These are phyloP conservation scores for Lysandra coridon DNA, from an alignment of 2,888 invertebrate genomes.

Conservation along the genomic window DNA sequence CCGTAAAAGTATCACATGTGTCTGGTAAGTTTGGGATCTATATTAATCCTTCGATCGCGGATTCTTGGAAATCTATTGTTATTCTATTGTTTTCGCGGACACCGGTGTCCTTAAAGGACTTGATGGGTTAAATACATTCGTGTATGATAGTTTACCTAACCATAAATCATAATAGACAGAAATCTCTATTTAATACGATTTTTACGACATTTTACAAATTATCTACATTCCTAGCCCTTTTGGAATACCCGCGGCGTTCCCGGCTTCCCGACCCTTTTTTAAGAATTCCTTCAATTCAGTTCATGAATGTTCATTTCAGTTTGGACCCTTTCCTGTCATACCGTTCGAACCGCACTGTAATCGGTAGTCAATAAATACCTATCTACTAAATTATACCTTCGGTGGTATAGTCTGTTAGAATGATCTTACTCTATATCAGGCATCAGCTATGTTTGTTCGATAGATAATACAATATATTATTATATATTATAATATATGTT, in stretches of 20 bases:
- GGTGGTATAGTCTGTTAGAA: too few relatives aligned
- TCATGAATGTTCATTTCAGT: neutral
- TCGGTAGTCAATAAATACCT: neutral
- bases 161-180: neutral
- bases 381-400: neutral
- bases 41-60: too few relatives aligned
- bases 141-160: neutral
- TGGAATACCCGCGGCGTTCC: neutral
- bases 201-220: neutral
- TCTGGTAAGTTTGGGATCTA: too few relatives aligned
- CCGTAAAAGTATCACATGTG: too few relatives aligned
- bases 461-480: too few relatives aligned
- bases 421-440: too few relatives aligned
- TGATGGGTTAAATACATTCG: too few relatives aligned
- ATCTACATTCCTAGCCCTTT: neutral
- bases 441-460: too few relatives aligned
- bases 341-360: neutral
- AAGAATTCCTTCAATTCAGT: neutral
- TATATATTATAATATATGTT: too few relatives aligned
- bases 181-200: neutral
- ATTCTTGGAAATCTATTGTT: too few relatives aligned
- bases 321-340: neutral
- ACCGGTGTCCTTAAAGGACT: too few relatives aligned
- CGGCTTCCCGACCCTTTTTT: neutral
- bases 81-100: too few relatives aligned